Evolutionary conservation across 2,797 vertebrate genomes (phyloP).

Genomic region (Pantherophis alleghaniensis): DNA sequence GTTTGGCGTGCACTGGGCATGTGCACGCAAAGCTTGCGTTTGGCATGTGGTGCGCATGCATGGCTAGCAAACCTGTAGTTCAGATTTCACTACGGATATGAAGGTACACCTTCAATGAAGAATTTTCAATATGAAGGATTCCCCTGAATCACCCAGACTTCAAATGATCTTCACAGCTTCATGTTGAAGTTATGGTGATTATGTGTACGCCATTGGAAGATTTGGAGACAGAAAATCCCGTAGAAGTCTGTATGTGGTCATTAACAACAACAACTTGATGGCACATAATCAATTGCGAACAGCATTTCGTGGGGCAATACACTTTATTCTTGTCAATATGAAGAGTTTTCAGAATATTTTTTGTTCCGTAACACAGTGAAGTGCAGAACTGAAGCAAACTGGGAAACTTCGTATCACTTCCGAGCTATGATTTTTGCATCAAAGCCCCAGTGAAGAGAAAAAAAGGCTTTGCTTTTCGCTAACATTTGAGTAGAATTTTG

Average conservation of each 20-base stretch:
- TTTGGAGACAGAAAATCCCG: neutral
- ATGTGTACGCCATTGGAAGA: neutral
- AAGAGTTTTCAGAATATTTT: neutral
- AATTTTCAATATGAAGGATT: slow-evolving; percentile 1
- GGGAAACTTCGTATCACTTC: neutral
- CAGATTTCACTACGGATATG: too few species aligned
- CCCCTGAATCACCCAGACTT: neutral
- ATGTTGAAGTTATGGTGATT: neutral
- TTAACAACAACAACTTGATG: neutral
- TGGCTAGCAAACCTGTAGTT: too few species aligned
- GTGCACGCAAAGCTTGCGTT: too few species aligned
- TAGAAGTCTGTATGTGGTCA: neutral
- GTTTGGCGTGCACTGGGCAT: too few species aligned
- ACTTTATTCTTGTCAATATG: neutral
- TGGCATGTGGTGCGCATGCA: too few species aligned
- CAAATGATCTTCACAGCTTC: slow-evolving; percentile 1
- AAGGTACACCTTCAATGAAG: neutral
- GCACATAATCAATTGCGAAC: neutral
- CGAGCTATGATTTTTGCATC: neutral
- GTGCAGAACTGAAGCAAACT: neutral
- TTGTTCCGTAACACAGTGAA: neutral
- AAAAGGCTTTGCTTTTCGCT: neutral
- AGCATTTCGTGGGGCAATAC: neutral
- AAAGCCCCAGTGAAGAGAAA: neutral
- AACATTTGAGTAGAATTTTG: neutral